Conservation (phyloP, 2,888 invertebrate species). For the Alviniconcha strummeri region DNA sequence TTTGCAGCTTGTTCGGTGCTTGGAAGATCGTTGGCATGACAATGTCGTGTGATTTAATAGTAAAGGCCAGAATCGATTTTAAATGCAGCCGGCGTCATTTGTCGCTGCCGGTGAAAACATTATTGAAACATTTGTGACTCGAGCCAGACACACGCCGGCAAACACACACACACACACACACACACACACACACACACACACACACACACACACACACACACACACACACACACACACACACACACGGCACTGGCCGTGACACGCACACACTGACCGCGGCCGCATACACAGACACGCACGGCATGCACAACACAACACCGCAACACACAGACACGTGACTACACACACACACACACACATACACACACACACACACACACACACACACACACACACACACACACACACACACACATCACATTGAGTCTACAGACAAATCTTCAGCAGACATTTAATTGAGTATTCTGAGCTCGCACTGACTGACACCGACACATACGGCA, state of each 20-base stretch:
- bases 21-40: too few relatives aligned
- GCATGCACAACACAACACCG: background rate
- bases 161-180: too few relatives aligned
- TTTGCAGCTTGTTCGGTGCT: too few relatives aligned
- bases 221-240: conserved; percentile 19
- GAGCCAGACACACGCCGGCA: background rate
- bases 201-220: conserved; percentile 5
- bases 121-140: too few relatives aligned
- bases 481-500: too few relatives aligned
- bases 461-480: too few relatives aligned
- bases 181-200: background rate
- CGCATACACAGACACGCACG: background rate
- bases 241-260: background rate
- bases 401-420: background rate
- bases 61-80: too few relatives aligned
- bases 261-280: too few relatives aligned
- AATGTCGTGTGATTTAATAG: too few relatives aligned
- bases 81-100: too few relatives aligned
- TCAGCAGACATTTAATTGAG: too few relatives aligned
- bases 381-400: background rate
- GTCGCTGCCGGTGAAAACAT: too few relatives aligned
- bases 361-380: conserved; percentile 6
- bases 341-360: background rate
- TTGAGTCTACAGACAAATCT: background rate
- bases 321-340: background rate